A percentile compares a stretch with the other conserved stretches of the same genome.
Conservation (phyloP, 2,113 vertebrate genomes). For the Apistogramma diplotaenia region DNA sequence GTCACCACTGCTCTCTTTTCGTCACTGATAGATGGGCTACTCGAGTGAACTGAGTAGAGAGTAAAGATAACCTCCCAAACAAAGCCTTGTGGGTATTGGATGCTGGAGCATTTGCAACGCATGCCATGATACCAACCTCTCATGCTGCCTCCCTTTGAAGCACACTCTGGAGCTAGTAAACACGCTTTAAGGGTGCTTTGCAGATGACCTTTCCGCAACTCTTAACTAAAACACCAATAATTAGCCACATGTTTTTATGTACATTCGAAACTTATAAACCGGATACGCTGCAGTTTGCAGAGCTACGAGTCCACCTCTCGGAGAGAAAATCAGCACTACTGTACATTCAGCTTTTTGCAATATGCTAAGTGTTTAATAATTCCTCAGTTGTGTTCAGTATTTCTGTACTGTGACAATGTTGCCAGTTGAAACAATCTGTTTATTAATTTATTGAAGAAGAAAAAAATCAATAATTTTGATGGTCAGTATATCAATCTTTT, state of each 20-base stretch:
- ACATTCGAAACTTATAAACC: background rate
- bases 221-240: background rate
- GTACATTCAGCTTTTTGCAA: background rate
- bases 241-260: constrained; percentile 31
- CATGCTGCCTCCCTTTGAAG: constrained; percentile 32
- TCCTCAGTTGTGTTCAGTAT: background rate
- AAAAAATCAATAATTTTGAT: background rate
- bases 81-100: constrained; percentile 47
- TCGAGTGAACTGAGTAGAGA: constrained; percentile 47
- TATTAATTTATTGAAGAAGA: background rate
- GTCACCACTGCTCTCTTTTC: constrained; percentile 41
- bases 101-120: constrained; percentile 26
- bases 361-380: background rate
- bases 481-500: background rate
- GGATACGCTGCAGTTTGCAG: background rate
- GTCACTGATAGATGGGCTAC: constrained; percentile 54
- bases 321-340: background rate
- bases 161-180: constrained; percentile 26
- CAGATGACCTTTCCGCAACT: constrained; percentile 2
- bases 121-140: constrained; percentile 28
- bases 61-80: constrained; percentile 52
- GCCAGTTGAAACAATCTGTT: background rate
- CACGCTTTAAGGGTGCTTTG: constrained; percentile 19
- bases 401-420: background rate
- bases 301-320: background rate